Percentiles rank a stretch among this genome's conserved stretches.
Conservation (phyloP, 2,797 vertebrate species). For the Muscicapa striata region DNA sequence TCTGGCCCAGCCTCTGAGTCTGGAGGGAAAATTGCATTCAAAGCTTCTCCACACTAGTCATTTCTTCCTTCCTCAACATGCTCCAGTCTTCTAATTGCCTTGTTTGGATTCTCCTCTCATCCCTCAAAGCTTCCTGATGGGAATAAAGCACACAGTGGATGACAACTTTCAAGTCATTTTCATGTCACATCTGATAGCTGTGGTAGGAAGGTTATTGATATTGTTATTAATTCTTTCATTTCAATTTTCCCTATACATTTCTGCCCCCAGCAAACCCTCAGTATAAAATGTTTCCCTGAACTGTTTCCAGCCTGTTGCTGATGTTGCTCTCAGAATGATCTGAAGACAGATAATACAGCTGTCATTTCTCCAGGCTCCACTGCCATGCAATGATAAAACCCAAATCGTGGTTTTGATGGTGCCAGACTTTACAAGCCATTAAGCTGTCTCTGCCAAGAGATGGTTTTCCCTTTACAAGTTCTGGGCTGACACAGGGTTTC, state of each 20-base stretch:
- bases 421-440: constrained; percentile 62
- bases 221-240: constrained; percentile 58
- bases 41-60: neutral
- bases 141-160: constrained; percentile 32
- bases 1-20: neutral
- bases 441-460: constrained; percentile 54
- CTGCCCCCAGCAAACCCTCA: constrained; percentile 52
- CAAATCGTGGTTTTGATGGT: constrained; percentile 49
- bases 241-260: constrained; percentile 20
- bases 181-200: neutral
- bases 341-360: constrained; percentile 59
- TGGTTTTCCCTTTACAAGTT: constrained; percentile 41
- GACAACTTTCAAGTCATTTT: constrained; percentile 49
- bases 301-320: constrained; percentile 42
- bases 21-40: neutral
- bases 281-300: constrained; percentile 24
- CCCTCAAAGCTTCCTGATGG: constrained; percentile 20
- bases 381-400: constrained; percentile 60
- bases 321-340: constrained; percentile 22
- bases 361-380: constrained; percentile 56
- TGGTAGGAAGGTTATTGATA: constrained; percentile 47
- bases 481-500: constrained; percentile 39
- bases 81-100: constrained; percentile 35
- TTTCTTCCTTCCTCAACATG: neutral
- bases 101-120: constrained; percentile 47